Evolutionary conservation across 1,140 invertebrate genomes (phyloP).

Genomic region (Apocrypta bakeri): DNA sequence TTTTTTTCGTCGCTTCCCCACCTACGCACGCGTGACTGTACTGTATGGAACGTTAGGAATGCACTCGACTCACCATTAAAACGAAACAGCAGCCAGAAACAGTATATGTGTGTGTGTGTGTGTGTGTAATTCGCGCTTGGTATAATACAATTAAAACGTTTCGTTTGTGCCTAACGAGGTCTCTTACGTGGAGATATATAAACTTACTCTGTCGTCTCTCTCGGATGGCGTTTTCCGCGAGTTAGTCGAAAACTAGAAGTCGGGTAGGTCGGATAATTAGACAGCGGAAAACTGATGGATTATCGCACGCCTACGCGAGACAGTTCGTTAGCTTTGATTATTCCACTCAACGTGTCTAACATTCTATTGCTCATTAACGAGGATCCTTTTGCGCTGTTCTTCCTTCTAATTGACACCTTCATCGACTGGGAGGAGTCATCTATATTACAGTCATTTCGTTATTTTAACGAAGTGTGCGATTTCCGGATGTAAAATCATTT

Average conservation of each 20-base stretch:
- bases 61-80: constrained; percentile 32
- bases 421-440: neutral
- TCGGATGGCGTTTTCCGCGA: neutral
- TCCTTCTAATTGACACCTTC: constrained; percentile 47
- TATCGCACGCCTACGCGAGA: too few species aligned
- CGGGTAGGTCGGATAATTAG: too few species aligned
- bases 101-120: too few species aligned
- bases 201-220: too few species aligned
- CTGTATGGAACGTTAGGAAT: neutral
- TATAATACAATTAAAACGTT: constrained; percentile 37
- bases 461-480: neutral
- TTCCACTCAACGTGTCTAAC: neutral
- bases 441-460: neutral
- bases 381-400: too few species aligned
- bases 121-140: too few species aligned
- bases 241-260: too few species aligned
- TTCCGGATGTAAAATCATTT: neutral
- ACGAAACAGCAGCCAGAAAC: neutral
- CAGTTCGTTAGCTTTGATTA: too few species aligned
- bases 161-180: constrained; percentile 39
- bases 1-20: neutral
- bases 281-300: neutral
- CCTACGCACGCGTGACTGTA: neutral
- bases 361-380: neutral
- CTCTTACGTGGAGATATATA: neutral